Percentiles rank a stretch among this genome's conserved stretches.
phyloP scores from a whole-genome alignment of 2,113 vertebrate genomes.

The Dromas ardeola region DNA sequence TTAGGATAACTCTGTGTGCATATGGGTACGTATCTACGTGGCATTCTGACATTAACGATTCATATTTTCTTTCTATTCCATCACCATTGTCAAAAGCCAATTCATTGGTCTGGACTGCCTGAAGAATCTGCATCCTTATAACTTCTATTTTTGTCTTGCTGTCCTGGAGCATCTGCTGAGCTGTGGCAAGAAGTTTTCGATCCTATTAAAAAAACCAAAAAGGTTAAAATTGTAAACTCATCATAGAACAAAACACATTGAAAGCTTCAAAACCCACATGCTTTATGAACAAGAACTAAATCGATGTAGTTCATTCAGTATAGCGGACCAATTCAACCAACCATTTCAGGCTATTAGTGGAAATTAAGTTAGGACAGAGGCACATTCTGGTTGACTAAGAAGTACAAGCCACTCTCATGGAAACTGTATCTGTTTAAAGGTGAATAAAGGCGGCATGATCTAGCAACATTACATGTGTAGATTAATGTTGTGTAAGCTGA shows the following conservation, averaged over 20 bases:
- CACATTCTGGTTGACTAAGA: neutral
- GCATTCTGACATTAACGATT: neutral
- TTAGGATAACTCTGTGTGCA: neutral
- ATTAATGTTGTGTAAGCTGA: neutral
- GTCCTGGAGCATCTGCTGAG: conserved; percentile 98
- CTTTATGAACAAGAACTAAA: neutral
- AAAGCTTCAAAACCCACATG: neutral
- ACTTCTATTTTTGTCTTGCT: conserved; percentile 99
- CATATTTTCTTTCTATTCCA: conserved; percentile 72
- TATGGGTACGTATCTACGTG: neutral
- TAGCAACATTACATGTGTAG: neutral
- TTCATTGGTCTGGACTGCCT: conserved; percentile 93
- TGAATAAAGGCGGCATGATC: neutral
- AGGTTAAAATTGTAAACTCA: conserved; percentile 10
- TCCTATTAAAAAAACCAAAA: conserved; percentile 79
- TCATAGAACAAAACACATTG: neutral
- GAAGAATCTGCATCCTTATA: conserved; percentile 99
- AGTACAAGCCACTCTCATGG: neutral
- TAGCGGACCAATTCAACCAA: neutral
- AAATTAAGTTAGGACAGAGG: neutral
- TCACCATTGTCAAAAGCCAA: conserved; percentile 94
- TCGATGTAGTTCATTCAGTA: neutral
- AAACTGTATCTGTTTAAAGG: neutral
- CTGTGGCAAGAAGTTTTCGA: conserved; percentile 94
- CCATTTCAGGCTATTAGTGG: neutral